Evolutionary conservation across 2,797 vertebrate genomes (phyloP).

Genomic region (Gallinago solitaria): DNA sequence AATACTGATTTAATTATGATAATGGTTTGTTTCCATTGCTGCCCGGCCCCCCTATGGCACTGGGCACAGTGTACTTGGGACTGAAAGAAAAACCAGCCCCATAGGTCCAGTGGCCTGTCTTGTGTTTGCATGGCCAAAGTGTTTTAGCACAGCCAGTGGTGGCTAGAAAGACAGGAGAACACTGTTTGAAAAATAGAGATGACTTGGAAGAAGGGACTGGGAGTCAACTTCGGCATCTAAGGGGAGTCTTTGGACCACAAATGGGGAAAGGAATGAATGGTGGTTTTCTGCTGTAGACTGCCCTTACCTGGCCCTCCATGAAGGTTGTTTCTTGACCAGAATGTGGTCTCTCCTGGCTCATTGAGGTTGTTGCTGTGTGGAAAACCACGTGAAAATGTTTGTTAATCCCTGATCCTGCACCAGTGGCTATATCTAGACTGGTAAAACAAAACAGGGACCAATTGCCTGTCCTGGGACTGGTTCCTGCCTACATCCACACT

Average conservation of each 20-base stretch:
- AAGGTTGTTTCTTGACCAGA: not conserved
- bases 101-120: not conserved
- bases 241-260: not conserved
- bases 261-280: not conserved
- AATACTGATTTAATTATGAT: not conserved
- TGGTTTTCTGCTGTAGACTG: not conserved
- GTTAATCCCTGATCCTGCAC: not conserved
- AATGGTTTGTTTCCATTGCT: not conserved
- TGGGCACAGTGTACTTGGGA: not conserved
- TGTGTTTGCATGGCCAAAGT: not conserved
- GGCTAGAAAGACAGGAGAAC: not conserved
- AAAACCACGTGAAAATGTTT: not conserved
- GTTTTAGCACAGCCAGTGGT: not conserved
- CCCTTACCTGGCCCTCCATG: not conserved
- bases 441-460: not conserved
- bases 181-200: not conserved
- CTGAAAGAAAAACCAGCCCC: not conserved
- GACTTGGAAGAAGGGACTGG: not conserved
- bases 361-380: not conserved
- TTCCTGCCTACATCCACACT: not conserved
- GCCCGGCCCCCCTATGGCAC: not conserved
- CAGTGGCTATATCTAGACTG: not conserved
- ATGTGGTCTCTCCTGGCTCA: not conserved
- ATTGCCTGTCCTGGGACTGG: not conserved
- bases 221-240: not conserved